Base-by-base conservation (phyloP, 2,888 invertebrate genomes). In the Cheilosia soror region DNA sequence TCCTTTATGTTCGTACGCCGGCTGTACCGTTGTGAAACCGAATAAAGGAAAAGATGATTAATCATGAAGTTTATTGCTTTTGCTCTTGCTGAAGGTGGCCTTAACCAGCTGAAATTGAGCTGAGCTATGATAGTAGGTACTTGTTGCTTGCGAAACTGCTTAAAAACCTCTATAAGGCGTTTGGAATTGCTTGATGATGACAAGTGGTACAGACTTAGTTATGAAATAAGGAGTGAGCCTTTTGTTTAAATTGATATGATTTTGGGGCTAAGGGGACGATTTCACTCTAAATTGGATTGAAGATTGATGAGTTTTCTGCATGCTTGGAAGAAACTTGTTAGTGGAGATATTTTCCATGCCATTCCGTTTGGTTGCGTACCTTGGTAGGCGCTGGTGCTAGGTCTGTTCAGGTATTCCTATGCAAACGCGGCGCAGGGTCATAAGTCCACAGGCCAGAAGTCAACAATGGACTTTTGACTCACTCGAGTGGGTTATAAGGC, bases 31-130 rank as follows among this genome's bases (percentile, higher is more conserved):
- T 20, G 15, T 49, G 31, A 31, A 66, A 62, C 25, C 13, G 55
- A 77, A 71, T 29, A 76, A 81, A 65, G 68, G 63, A 58, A 66
- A 68, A 72, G 66, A 81, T 77, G 76, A 85, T 85, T 85, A 85
- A 85, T 85, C 77, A 72, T 81, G 85, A 81, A 85, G 81, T 81
- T 85, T 85, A 85, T 85, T 85, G 81, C 84, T 80, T 69, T 66
- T 62, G 42, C 42, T 68, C 11, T 51, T 51, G 71, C 47, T 57
- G 47, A 68, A 62, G 55, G 58, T 29, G 58, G 37, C 27, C 42
- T 66, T 66, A 55, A 77, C 63, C 25, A 47, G 71, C 55, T 53
- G 63, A 72, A 68, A 77, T 83, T 71, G 51, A 71, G 58, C 58
- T 65, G 58, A 72, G 55, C 68, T 62, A 73, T 73, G 68, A 51